Percentiles rank a stretch among this genome's conserved stretches.
Conservation (phyloP, 2,888 invertebrate genomes). For the Ichneumon xanthorius region DNA sequence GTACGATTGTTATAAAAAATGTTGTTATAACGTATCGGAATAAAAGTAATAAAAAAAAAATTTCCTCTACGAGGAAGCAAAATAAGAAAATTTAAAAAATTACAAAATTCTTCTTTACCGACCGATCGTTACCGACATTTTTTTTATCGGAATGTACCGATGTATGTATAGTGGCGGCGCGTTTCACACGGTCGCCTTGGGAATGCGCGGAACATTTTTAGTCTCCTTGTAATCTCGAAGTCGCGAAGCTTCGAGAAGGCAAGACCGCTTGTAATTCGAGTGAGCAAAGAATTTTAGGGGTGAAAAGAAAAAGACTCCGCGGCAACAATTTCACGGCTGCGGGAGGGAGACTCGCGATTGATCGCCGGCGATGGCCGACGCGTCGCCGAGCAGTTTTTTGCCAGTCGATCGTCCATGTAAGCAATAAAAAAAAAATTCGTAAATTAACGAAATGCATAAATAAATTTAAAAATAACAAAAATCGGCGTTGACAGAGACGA, state of each 20-base stretch:
- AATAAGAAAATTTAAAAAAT: background rate
- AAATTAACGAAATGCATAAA: too few species aligned
- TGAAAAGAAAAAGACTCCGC: constrained; percentile 41
- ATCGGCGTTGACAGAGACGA: background rate
- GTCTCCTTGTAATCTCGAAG: constrained; percentile 44
- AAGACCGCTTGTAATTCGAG: constrained; percentile 23
- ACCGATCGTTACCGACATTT: background rate
- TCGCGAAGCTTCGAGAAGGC: constrained; percentile 47
- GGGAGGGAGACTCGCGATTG: constrained; percentile 46
- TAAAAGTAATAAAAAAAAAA: background rate
- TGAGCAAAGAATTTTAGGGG: constrained; percentile 47
- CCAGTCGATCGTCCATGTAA: background rate
- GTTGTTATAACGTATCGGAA: constrained; percentile 22
- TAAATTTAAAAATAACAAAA: too few species aligned
- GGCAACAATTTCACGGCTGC: constrained; percentile 62
- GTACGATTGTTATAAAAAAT: background rate
- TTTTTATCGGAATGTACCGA: background rate
- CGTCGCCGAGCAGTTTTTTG: constrained; percentile 36
- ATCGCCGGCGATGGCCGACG: constrained; percentile 34
- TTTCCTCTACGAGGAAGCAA: too few species aligned
- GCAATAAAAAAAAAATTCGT: too few species aligned
- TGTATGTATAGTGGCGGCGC: background rate
- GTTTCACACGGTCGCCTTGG: constrained; percentile 14
- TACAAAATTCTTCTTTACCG: background rate
- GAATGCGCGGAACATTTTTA: constrained; percentile 61